Conservation (phyloP, 2,797 vertebrate species). For the Acrocephalus scirpaceus region DNA sequence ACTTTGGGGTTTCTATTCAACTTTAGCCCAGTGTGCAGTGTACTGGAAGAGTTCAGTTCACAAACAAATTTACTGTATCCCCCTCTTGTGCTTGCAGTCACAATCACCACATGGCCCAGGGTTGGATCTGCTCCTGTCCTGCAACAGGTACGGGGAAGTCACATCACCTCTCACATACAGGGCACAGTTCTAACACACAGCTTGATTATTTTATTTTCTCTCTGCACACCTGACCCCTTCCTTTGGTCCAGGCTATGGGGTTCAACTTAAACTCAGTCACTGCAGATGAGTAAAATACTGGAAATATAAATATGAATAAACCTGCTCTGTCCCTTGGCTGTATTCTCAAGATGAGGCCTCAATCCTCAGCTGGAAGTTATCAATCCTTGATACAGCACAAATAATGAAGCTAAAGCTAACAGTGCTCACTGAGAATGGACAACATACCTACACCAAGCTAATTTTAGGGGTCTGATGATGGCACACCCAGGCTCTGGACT, state of each 20-base stretch:
- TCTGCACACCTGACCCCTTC: neutral
- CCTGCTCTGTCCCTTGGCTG: neutral
- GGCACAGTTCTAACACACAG: neutral
- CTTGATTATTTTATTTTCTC: neutral
- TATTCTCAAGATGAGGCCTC: neutral
- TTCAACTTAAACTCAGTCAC: neutral
- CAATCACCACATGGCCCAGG: neutral
- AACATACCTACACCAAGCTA: neutral
- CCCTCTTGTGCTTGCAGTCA: neutral
- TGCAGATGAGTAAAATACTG: neutral
- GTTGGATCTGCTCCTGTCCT: neutral
- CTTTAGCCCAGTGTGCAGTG: fast-evolving
- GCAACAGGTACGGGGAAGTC: fast-evolving
- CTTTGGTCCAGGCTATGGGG: neutral
- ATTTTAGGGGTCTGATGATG: neutral
- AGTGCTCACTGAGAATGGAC: neutral
- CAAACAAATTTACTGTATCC: neutral
- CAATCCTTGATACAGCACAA: neutral
- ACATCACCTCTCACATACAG: fast-evolving
- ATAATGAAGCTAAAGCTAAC: neutral
- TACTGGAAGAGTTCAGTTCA: neutral
- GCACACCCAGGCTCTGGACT: neutral
- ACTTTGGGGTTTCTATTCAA: neutral
- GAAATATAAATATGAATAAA: neutral
- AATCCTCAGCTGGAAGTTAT: neutral